Conservation (phyloP, 2,888 invertebrate genomes). For the Branchipolynoe longqiensis region DNA sequence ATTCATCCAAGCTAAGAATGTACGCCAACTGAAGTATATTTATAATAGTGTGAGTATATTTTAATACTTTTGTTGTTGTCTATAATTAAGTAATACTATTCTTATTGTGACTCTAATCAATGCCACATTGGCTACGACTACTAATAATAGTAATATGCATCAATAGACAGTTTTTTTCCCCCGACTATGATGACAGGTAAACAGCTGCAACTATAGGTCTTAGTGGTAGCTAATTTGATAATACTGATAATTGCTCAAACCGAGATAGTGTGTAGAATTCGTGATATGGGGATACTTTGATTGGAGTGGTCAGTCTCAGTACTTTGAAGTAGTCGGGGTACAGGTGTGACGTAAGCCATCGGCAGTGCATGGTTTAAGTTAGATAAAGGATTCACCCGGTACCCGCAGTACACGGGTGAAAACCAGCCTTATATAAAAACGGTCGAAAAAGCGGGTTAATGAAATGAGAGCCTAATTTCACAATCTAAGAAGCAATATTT, state of each 20-base stretch:
- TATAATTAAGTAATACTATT: not conserved
- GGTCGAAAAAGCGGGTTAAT: no score
- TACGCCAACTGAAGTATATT: no score
- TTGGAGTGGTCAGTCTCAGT: not conserved
- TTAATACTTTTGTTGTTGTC: not conserved
- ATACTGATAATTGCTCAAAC: constrained; percentile 36
- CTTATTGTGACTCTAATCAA: not conserved
- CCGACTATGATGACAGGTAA: not conserved
- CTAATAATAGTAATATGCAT: not conserved
- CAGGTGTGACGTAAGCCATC: not conserved
- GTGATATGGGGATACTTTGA: constrained; percentile 21
- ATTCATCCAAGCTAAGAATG: no score
- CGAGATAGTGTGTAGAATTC: not conserved
- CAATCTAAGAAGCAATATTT: no score
- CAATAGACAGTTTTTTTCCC: not conserved
- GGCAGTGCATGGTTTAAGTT: not conserved
- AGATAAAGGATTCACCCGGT: no score
- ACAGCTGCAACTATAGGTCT: not conserved
- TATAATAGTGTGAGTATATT: not conserved
- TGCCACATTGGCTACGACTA: not conserved
- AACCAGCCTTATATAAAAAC: no score
- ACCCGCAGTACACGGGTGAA: no score
- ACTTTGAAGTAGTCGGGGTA: not conserved
- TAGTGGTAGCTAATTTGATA: constrained; percentile 5
- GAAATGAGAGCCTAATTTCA: no score